Conservation (phyloP, 2,797 vertebrate genomes). For the Galagoides demidoff region DNA sequence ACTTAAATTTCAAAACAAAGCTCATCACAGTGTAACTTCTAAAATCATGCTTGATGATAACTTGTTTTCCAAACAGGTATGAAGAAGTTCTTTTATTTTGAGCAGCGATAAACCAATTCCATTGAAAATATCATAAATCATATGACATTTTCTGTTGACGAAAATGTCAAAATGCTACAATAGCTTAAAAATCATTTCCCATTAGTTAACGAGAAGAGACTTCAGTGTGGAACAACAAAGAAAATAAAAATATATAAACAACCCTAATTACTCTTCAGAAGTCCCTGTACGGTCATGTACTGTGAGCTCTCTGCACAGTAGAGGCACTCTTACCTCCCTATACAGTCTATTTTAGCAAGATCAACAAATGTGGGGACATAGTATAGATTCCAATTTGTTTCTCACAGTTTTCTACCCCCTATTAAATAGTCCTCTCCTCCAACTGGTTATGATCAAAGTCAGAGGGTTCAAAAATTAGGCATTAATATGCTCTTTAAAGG, state of each 20-base stretch:
- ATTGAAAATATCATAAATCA: neutral
- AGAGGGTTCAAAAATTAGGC: neutral
- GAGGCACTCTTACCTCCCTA: neutral
- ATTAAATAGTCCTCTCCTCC: neutral
- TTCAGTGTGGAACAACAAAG: neutral
- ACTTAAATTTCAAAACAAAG: neutral
- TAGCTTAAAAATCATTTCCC: neutral
- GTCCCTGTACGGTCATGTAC: neutral
- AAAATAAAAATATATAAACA: slow-evolving; percentile 26
- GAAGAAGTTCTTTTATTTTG: neutral
- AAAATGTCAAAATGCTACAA: neutral
- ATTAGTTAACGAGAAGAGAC: neutral
- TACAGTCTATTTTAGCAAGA: neutral
- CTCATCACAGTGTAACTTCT: neutral
- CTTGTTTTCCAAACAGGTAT: neutral
- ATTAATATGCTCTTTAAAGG: slow-evolving; percentile 20
- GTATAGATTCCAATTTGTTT: neutral
- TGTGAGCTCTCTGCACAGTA: neutral
- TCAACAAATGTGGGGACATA: neutral
- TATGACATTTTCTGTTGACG: neutral
- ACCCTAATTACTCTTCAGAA: neutral
- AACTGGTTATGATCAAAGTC: slow-evolving; percentile 22
- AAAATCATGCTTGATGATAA: neutral
- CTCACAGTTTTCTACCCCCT: slow-evolving; percentile 1
- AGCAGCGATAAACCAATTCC: neutral